Evolutionary conservation across 2,797 vertebrate genomes (phyloP).

Genomic region (Austrolebias charrua): DNA sequence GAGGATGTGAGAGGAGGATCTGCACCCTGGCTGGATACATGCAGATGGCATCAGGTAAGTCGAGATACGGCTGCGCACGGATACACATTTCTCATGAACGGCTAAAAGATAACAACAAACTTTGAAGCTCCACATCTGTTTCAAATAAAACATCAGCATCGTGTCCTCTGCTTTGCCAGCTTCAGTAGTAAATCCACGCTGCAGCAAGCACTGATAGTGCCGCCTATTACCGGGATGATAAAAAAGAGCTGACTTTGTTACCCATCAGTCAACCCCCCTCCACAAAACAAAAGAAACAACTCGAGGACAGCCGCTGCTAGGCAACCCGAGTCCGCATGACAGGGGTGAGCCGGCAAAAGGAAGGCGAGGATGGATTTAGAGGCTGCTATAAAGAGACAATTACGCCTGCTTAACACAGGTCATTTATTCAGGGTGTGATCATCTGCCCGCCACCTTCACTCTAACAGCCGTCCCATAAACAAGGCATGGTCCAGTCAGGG

Average conservation of each 20-base stretch:
- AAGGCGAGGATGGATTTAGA: constrained; percentile 62
- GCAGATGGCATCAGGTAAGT: constrained; percentile 91
- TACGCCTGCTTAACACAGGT: constrained; percentile 78
- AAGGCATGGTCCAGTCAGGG: constrained; percentile 21
- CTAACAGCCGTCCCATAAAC: constrained; percentile 60
- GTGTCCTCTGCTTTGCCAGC: constrained; percentile 4
- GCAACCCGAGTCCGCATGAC: constrained; percentile 55
- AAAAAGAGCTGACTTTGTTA: constrained; percentile 56
- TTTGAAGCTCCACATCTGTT: neutral
- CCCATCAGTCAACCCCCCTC: constrained; percentile 45
- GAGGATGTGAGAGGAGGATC: constrained; percentile 87
- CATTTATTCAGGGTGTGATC: constrained; percentile 73
- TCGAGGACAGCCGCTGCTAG: constrained; percentile 75
- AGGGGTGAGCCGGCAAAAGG: constrained; percentile 39
- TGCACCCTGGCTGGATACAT: constrained; percentile 94
- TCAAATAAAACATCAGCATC: neutral
- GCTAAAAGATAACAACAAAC: neutral
- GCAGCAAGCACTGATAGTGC: constrained; percentile 19
- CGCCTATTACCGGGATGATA: constrained; percentile 27
- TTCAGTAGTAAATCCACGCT: constrained; percentile 15
- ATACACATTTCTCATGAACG: neutral
- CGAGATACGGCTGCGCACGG: constrained; percentile 7
- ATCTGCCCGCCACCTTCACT: constrained; percentile 52
- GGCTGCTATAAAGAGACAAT: constrained; percentile 76
- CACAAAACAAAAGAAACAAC: constrained; percentile 47